phyloP scores from a whole-genome alignment of 1,140 invertebrate genomes.

The Pomacea maculata region DNA sequence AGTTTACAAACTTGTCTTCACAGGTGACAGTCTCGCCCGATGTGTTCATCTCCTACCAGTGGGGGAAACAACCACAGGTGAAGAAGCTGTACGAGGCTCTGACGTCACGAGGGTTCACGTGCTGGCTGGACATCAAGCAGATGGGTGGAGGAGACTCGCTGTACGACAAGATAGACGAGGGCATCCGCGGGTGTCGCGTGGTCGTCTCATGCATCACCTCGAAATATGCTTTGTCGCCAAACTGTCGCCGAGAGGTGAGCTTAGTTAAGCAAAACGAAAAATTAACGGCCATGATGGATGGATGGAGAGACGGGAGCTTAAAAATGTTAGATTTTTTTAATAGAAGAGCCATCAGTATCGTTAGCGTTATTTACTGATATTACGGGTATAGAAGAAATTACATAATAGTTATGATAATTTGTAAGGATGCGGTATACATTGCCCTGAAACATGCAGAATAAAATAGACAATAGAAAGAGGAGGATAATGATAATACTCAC shows the following conservation, averaged over 20 bases:
- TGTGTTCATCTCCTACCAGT: conserved; percentile 50
- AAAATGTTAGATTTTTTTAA: too few species aligned
- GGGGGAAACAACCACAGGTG: conserved; percentile 60
- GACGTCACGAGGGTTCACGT: conserved; percentile 45
- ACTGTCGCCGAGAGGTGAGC: conserved; percentile 59
- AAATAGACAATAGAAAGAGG: too few species aligned
- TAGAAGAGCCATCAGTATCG: too few species aligned
- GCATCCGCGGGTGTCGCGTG: conserved; percentile 54
- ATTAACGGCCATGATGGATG: too few species aligned
- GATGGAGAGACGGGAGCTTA: too few species aligned
- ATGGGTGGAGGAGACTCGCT: conserved; percentile 64
- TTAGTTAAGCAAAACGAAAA: too few species aligned
- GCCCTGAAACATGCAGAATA: too few species aligned
- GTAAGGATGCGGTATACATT: too few species aligned
- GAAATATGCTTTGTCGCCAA: conserved; percentile 60
- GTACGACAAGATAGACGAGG: conserved; percentile 62
- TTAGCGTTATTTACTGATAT: too few species aligned
- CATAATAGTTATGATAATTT: too few species aligned
- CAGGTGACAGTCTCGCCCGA: conserved; percentile 14
- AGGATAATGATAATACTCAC: too few species aligned
- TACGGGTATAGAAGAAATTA: too few species aligned
- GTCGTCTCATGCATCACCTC: conserved; percentile 57
- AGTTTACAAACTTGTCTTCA: neutral
- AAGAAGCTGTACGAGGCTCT: conserved; percentile 50
- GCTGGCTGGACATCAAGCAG: conserved; percentile 63